Percentiles rank a stretch among this genome's conserved stretches.
phyloP scores from a whole-genome alignment of 2,888 invertebrate species.

The Gerris lacustris region DNA sequence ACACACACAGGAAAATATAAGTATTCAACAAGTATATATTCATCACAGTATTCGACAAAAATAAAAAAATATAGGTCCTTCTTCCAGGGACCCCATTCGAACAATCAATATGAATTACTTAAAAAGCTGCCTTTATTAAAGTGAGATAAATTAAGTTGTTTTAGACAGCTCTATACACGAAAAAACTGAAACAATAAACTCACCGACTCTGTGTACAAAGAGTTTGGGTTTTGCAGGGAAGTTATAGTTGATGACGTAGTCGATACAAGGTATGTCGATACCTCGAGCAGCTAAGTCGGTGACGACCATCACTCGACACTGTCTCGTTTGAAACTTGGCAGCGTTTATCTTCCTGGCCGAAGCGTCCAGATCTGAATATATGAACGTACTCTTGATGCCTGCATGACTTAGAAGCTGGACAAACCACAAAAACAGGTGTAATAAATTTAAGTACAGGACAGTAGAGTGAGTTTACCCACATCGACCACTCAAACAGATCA shows the following conservation, averaged over 20 bases:
- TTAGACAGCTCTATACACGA: too few species aligned
- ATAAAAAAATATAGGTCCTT: too few species aligned
- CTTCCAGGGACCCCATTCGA: too few species aligned
- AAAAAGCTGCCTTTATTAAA: too few species aligned
- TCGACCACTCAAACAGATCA: neutral
- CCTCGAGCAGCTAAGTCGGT: constrained; percentile 98
- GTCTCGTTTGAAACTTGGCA: constrained; percentile 70
- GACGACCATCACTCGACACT: constrained; percentile 75
- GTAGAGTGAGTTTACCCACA: neutral
- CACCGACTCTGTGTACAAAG: constrained; percentile 96
- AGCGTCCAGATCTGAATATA: constrained; percentile 90
- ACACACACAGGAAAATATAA: too few species aligned
- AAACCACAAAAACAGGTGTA: constrained; percentile 6
- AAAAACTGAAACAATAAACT: constrained; percentile 37
- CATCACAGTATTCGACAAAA: too few species aligned
- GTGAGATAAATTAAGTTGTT: too few species aligned
- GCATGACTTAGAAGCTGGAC: constrained; percentile 57
- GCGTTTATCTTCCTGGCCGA: constrained; percentile 90
- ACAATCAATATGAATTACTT: too few species aligned
- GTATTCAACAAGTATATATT: too few species aligned
- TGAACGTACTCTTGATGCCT: constrained; percentile 71
- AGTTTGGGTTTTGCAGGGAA: constrained; percentile 95
- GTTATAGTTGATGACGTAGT: constrained; percentile 92
- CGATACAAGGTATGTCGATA: constrained; percentile 89
- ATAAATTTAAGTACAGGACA: neutral